Percentiles rank a stretch among this genome's conserved stretches.
Evolutionary conservation across 2,113 vertebrate species (phyloP).

Genomic region (Corythornis madagascariensis): DNA sequence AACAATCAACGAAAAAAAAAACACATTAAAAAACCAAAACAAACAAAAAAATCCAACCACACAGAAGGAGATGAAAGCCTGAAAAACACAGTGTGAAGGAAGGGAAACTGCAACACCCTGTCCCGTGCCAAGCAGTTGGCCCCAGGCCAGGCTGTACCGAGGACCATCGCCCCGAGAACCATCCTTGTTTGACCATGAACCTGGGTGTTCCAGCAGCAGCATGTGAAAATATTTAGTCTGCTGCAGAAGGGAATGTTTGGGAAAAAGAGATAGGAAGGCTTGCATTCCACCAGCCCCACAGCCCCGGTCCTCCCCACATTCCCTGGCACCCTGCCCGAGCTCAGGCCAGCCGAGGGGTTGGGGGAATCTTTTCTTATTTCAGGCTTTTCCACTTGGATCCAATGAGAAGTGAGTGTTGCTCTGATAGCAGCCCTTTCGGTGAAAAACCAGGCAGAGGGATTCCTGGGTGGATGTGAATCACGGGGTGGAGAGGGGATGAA

Average conservation of each 20-base stretch:
- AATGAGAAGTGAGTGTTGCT: neutral
- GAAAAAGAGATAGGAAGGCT: slow-evolving; percentile 49
- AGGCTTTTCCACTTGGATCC: rapidly evolving
- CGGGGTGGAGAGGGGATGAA: neutral
- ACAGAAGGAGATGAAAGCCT: neutral
- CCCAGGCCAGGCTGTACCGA: neutral
- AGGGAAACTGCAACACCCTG: neutral
- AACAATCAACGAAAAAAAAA: no score
- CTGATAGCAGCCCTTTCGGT: neutral
- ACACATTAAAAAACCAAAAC: neutral
- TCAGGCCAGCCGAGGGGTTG: neutral
- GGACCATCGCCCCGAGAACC: neutral
- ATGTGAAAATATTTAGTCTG: slow-evolving; percentile 63
- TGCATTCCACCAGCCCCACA: slow-evolving; percentile 24
- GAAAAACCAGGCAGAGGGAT: neutral
- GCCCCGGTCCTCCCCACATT: slow-evolving; percentile 11
- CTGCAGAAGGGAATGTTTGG: slow-evolving; percentile 47
- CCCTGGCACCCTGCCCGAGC: neutral
- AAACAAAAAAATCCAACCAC: neutral
- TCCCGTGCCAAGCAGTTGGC: neutral
- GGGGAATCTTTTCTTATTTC: neutral
- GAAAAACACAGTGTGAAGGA: neutral
- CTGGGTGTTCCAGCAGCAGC: slow-evolving; percentile 38
- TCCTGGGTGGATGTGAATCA: neutral
- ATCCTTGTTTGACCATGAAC: neutral